These are phyloP conservation scores for Margarornis squamiger DNA, from an alignment of 2,797 vertebrate species.

Conservation along the genomic window DNA sequence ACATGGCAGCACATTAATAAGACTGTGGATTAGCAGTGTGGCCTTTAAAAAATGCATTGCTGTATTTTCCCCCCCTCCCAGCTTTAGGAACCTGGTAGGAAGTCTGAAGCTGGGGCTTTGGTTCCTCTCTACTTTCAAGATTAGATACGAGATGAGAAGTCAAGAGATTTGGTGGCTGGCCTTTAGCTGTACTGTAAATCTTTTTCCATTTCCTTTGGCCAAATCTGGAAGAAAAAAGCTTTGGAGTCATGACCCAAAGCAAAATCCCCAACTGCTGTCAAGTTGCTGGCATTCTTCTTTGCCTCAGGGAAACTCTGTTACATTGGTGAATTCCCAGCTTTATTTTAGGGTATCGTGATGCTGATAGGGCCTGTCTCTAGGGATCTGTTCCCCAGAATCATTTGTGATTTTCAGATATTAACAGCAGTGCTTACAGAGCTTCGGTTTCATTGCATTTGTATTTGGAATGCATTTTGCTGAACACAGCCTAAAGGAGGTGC, in stretches of 20 bases:
- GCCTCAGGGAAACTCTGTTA: background rate
- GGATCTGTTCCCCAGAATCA: background rate
- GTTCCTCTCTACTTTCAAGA: slow-evolving; percentile 7
- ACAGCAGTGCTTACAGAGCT: background rate
- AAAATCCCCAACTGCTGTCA: background rate
- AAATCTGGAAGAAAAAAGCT: background rate
- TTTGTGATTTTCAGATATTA: background rate
- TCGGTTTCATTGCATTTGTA: background rate
- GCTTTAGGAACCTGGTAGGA: background rate
- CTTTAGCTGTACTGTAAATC: background rate
- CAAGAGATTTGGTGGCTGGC: background rate
- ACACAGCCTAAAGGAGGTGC: background rate
- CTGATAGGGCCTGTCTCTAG: background rate
- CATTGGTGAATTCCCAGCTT: background rate
- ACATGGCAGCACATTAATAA: background rate
- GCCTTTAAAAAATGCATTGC: background rate
- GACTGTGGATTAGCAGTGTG: background rate
- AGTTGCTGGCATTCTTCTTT: background rate
- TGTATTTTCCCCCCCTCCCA: background rate
- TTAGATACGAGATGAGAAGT: background rate
- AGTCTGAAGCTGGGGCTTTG: background rate
- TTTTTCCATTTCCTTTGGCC: slow-evolving; percentile 19
- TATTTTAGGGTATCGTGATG: background rate
- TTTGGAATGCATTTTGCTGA: background rate
- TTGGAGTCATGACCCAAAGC: background rate